phyloP scores from a whole-genome alignment of 2,113 vertebrate species.

The Cyphomyrus discorhynchus region DNA sequence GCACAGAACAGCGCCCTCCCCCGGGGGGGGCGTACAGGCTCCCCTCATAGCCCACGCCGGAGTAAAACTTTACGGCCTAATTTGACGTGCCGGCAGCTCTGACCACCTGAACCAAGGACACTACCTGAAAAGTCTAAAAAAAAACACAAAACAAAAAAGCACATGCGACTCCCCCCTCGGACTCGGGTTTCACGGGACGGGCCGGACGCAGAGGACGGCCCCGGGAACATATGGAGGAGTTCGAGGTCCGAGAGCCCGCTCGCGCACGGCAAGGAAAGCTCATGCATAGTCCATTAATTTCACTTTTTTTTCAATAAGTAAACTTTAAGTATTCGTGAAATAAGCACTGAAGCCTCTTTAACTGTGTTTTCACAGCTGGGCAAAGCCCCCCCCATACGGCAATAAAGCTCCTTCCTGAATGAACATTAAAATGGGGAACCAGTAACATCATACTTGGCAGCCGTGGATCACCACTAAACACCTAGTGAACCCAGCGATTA shows the following conservation, averaged over 20 bases:
- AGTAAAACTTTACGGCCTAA: slow-evolving; percentile 34
- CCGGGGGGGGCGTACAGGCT: slow-evolving; percentile 9
- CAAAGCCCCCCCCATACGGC: slow-evolving; percentile 31
- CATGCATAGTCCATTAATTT: slow-evolving; percentile 54
- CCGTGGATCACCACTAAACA: slow-evolving; percentile 51
- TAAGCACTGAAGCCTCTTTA: slow-evolving; percentile 62
- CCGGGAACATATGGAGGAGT: slow-evolving; percentile 43
- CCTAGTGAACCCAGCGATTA: slow-evolving; percentile 54
- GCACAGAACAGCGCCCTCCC: not conserved
- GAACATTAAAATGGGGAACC: slow-evolving; percentile 58
- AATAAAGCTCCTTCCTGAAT: slow-evolving; percentile 62
- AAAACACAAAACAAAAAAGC: not conserved
- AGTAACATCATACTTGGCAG: slow-evolving; percentile 65
- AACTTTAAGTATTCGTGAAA: slow-evolving; percentile 61
- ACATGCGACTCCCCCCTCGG: slow-evolving; percentile 23
- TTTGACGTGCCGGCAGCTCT: slow-evolving; percentile 30
- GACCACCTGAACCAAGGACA: slow-evolving; percentile 28
- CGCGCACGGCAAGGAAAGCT: slow-evolving; percentile 55
- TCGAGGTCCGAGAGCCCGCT: slow-evolving; percentile 31
- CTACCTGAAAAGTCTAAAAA: slow-evolving; percentile 33
- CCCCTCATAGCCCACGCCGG: slow-evolving; percentile 17
- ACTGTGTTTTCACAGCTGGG: slow-evolving; percentile 66
- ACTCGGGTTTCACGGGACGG: slow-evolving; percentile 44
- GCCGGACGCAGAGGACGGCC: slow-evolving; percentile 25
- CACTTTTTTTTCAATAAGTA: slow-evolving; percentile 51